These are phyloP conservation scores for Meloidogyne hapla DNA, from an alignment of 1,140 invertebrate genomes.

Conservation along the genomic window DNA sequence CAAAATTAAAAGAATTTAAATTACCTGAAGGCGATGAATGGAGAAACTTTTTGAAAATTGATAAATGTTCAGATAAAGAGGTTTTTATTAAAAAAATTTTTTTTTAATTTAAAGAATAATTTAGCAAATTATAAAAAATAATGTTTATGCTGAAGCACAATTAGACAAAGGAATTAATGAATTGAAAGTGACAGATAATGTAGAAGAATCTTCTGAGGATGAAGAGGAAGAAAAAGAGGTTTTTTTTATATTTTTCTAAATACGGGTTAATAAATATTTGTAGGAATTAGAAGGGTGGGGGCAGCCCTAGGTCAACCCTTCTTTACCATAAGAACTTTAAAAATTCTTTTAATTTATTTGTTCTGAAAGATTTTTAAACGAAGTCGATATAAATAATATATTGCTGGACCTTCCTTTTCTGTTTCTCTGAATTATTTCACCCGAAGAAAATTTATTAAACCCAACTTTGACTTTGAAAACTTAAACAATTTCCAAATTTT, in stretches of 20 bases:
- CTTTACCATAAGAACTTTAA: not conserved
- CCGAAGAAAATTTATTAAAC: too few species aligned
- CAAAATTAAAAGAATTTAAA: conserved; percentile 3
- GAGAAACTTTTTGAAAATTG: conserved; percentile 11
- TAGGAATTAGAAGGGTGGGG: not conserved
- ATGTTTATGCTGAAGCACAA: conserved; percentile 11
- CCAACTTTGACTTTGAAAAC: not conserved
- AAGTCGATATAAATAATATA: too few species aligned
- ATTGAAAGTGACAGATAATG: conserved; percentile 23
- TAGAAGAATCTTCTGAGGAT: not conserved
- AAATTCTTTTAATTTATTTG: not conserved
- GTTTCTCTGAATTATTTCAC: too few species aligned
- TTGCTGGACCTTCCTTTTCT: too few species aligned
- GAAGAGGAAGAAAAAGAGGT: conserved; percentile 6
- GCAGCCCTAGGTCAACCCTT: too few species aligned
- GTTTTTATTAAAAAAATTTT: not conserved
- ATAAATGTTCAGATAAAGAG: not conserved
- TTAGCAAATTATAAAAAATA: not conserved
- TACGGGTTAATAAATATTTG: too few species aligned
- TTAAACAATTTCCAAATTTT: not conserved
- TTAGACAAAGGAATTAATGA: conserved; percentile 18
- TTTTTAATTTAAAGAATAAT: not conserved
- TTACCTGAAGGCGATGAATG: conserved; percentile 5
- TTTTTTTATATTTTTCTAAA: not conserved
- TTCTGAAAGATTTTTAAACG: too few species aligned